Conservation (phyloP, 2,888 invertebrate genomes). For the Heliconius erato region DNA sequence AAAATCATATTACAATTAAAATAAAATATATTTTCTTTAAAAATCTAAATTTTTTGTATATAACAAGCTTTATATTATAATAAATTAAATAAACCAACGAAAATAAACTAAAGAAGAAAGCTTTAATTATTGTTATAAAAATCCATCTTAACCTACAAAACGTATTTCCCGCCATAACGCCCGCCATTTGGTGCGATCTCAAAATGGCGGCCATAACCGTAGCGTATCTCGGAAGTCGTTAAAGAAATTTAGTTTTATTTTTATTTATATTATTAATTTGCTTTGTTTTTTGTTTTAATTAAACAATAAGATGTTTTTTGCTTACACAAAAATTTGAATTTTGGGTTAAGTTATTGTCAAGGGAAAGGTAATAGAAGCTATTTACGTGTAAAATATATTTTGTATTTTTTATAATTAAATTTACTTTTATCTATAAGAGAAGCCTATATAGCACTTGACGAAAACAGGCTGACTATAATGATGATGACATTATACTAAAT, state of each 20-base stretch:
- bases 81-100: slow-evolving; percentile 5
- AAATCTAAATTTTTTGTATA: not conserved
- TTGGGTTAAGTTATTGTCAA: not conserved
- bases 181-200: slow-evolving; percentile 60
- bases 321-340: not conserved
- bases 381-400: not conserved
- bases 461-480: too few relatives aligned
- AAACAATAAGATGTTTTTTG: slow-evolving; percentile 29
- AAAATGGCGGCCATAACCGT: slow-evolving; percentile 64
- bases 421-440: not conserved
- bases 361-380: not conserved
- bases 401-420: not conserved
- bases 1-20: too few relatives aligned
- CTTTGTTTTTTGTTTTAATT: slow-evolving; percentile 45
- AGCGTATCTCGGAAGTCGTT: slow-evolving; percentile 62
- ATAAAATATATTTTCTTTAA: too few relatives aligned
- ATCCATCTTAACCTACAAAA: slow-evolving; percentile 54
- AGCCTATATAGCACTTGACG: too few relatives aligned
- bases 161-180: slow-evolving; percentile 57
- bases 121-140: slow-evolving; percentile 44
- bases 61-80: not conserved
- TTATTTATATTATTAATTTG: slow-evolving; percentile 57
- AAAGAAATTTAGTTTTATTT: slow-evolving; percentile 58
- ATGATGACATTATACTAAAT: too few relatives aligned
- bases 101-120: slow-evolving; percentile 13